Evolutionary conservation across 2,113 vertebrate genomes (phyloP).

Genomic region (Epinephelus moara): DNA sequence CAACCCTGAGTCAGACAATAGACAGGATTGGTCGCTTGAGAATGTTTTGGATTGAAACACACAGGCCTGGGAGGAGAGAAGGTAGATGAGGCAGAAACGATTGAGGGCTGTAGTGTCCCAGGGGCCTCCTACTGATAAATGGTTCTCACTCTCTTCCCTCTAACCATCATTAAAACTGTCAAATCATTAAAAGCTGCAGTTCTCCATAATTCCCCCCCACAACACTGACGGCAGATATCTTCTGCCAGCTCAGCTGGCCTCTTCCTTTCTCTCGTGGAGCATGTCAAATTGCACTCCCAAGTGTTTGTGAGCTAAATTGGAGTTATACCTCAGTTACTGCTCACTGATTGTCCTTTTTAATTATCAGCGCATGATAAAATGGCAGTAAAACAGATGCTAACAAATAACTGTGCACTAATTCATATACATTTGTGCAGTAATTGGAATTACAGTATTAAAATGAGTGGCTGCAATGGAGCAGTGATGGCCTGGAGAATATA

Average conservation of each 20-base stretch:
- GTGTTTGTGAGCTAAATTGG: conserved; percentile 28
- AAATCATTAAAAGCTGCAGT: conserved; percentile 53
- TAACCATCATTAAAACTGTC: conserved; percentile 61
- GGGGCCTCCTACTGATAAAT: conserved; percentile 47
- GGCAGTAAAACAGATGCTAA: neutral
- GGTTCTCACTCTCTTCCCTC: conserved; percentile 23
- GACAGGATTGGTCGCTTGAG: conserved; percentile 24
- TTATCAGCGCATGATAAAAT: conserved; percentile 11
- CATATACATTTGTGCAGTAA: neutral
- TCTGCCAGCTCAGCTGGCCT: conserved; percentile 1
- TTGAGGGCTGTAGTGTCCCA: conserved; percentile 22
- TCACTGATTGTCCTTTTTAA: conserved; percentile 19
- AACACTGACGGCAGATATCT: conserved; percentile 6
- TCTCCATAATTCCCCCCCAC: neutral
- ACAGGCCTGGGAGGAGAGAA: neutral
- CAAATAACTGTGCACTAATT: conserved; percentile 5
- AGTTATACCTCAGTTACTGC: conserved; percentile 9
- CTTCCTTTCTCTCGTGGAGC: neutral
- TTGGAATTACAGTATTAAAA: neutral
- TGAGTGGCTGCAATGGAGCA: neutral
- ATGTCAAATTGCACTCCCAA: conserved; percentile 23
- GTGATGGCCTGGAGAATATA: too few relatives aligned
- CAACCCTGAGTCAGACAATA: neutral
- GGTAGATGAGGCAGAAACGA: conserved; percentile 35
- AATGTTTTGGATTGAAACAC: conserved; percentile 24